A percentile compares a stretch with the other conserved stretches of the same genome.
Evolutionary conservation across 2,797 vertebrate species (phyloP).

Genomic region (Gila robusta): DNA sequence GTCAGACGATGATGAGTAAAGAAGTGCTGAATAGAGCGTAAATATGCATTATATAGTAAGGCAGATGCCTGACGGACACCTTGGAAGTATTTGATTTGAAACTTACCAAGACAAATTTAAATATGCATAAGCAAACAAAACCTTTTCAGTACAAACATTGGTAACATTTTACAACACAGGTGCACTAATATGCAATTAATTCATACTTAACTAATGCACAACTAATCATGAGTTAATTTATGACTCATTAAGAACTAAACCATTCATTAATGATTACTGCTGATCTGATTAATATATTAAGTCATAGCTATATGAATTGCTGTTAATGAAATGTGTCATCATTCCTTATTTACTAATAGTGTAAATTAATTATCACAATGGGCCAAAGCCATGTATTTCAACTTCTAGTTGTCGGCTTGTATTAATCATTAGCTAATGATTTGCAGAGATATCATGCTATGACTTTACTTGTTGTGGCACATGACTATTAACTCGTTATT

Average conservation of each 20-base stretch:
- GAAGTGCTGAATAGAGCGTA: neutral
- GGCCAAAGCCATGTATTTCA: too few relatives aligned
- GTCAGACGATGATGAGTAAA: neutral
- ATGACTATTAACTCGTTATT: neutral
- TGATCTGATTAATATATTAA: neutral
- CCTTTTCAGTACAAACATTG: neutral
- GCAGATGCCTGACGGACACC: neutral
- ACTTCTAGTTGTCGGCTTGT: too few relatives aligned
- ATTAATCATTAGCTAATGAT: neutral
- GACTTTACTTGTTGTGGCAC: neutral
- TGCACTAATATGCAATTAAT: neutral
- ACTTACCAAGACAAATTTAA: neutral
- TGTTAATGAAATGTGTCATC: neutral
- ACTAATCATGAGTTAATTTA: neutral
- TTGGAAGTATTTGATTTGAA: constrained; percentile 6
- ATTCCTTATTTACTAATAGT: too few relatives aligned
- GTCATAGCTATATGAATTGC: neutral
- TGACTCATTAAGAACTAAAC: neutral
- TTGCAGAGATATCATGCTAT: neutral
- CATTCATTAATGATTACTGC: neutral
- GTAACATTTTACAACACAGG: neutral
- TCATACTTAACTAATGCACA: neutral
- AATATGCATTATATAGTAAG: constrained; percentile 6
- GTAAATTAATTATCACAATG: too few relatives aligned
- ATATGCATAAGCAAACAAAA: constrained; percentile 4